Percentiles rank a stretch among this genome's conserved stretches.
phyloP scores from a whole-genome alignment of 2,113 vertebrate species.

The Poeciliopsis occidentalis region DNA sequence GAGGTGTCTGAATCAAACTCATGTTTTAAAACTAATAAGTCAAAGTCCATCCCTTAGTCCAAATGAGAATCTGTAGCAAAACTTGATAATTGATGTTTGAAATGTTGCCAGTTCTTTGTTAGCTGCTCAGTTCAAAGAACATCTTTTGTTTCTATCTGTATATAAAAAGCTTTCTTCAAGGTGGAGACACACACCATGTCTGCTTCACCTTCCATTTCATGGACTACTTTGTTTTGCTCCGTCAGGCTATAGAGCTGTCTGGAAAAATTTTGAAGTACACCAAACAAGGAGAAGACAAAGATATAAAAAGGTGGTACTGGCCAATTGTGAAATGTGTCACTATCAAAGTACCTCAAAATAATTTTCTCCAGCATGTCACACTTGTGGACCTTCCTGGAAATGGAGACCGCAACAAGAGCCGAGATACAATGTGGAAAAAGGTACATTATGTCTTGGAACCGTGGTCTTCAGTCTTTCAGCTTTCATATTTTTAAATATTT shows the following conservation, averaged over 20 bases:
- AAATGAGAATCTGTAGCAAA: background rate
- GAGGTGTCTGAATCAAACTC: background rate
- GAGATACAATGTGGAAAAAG: slow-evolving; percentile 61
- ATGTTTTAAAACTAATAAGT: background rate
- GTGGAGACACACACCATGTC: no score
- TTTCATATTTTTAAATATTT: background rate
- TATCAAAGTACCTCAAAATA: slow-evolving; percentile 42
- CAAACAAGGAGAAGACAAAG: background rate
- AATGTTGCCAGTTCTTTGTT: no score
- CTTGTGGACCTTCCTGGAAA: slow-evolving; percentile 68
- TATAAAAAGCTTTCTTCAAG: no score
- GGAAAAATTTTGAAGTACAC: slow-evolving; percentile 24
- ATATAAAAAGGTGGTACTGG: slow-evolving; percentile 34
- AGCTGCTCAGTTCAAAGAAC: no score
- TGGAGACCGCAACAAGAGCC: slow-evolving; percentile 60
- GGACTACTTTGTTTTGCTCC: background rate
- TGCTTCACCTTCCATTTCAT: background rate
- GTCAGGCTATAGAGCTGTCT: slow-evolving; percentile 44
- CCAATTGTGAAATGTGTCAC: slow-evolving; percentile 67
- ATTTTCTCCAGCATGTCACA: slow-evolving; percentile 52
- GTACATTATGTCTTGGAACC: slow-evolving; percentile 11
- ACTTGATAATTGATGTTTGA: background rate
- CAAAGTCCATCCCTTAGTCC: background rate
- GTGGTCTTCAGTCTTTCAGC: background rate
- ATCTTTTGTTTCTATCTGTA: no score